A percentile compares a stretch with the other conserved stretches of the same genome.
Evolutionary conservation across 2,113 vertebrate species (phyloP).

Genomic region (Lamprotornis superbus): DNA sequence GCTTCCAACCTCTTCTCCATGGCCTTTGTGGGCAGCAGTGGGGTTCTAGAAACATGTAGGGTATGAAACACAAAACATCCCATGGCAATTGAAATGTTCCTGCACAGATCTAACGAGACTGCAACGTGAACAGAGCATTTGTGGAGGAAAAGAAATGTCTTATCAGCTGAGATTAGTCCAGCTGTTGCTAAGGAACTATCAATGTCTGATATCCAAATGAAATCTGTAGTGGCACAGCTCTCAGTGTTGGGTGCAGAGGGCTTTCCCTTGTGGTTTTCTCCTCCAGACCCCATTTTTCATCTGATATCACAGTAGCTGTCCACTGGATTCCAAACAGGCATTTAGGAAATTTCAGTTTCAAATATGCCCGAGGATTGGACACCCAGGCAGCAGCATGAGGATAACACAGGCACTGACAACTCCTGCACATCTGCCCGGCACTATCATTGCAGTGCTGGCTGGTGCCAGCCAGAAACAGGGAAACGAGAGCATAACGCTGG

Average conservation of each 20-base stretch:
- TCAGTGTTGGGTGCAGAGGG: background rate
- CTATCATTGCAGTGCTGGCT: background rate
- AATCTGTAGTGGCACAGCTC: background rate
- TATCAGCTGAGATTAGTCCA: constrained; percentile 27
- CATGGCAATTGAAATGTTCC: background rate
- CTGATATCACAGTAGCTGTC: background rate
- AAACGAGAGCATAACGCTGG: background rate
- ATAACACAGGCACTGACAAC: background rate
- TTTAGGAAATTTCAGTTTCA: background rate
- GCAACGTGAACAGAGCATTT: background rate
- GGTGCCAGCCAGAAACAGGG: background rate
- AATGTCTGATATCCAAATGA: background rate
- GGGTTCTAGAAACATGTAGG: constrained; percentile 55
- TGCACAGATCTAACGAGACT: background rate
- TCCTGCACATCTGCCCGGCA: background rate
- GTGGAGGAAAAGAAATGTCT: background rate
- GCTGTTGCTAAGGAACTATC: constrained; percentile 42
- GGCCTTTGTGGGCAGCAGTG: constrained; percentile 64
- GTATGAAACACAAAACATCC: constrained; percentile 9
- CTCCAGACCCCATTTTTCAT: background rate
- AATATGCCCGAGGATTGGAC: background rate
- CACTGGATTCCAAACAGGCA: background rate
- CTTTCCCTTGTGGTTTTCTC: background rate
- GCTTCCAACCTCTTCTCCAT: constrained; percentile 77
- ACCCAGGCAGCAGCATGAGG: background rate